phyloP scores from a whole-genome alignment of 2,888 invertebrate species.

The Drosophila hamatofila region DNA sequence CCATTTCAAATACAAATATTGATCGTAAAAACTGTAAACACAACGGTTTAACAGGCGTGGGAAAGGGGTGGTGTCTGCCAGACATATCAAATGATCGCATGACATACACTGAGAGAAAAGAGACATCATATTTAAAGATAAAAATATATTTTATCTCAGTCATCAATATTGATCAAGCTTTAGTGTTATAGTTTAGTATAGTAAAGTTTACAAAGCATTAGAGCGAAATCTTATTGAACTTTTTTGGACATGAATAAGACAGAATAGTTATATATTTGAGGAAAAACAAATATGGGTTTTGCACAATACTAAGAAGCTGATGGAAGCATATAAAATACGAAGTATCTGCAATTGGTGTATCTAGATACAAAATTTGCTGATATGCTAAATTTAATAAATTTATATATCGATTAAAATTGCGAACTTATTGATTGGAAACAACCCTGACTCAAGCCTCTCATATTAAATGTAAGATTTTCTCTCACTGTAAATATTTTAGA shows the following conservation, averaged over 20 bases:
- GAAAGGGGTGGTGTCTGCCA: slow-evolving; percentile 34
- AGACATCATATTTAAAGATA: no score
- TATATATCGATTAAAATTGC: background rate
- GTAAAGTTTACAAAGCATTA: no score
- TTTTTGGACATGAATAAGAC: no score
- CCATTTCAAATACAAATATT: slow-evolving; percentile 33
- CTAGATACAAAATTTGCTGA: background rate
- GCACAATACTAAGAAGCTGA: no score
- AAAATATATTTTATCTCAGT: no score
- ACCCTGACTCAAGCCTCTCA: background rate
- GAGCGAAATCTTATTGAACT: no score
- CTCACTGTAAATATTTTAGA: background rate
- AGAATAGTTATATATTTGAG: no score
- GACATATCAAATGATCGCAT: slow-evolving; percentile 19
- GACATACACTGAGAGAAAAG: slow-evolving; percentile 8
- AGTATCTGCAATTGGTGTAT: no score
- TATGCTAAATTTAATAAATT: background rate
- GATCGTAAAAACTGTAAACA: slow-evolving; percentile 45
- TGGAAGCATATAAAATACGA: no score
- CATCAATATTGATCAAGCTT: no score
- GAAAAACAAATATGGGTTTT: no score
- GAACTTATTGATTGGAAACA: background rate
- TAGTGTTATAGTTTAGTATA: no score
- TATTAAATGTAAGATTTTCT: background rate
- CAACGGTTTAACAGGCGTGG: slow-evolving; percentile 34